Base-by-base conservation (phyloP, 2,113 vertebrate species). In the Riparia riparia region DNA sequence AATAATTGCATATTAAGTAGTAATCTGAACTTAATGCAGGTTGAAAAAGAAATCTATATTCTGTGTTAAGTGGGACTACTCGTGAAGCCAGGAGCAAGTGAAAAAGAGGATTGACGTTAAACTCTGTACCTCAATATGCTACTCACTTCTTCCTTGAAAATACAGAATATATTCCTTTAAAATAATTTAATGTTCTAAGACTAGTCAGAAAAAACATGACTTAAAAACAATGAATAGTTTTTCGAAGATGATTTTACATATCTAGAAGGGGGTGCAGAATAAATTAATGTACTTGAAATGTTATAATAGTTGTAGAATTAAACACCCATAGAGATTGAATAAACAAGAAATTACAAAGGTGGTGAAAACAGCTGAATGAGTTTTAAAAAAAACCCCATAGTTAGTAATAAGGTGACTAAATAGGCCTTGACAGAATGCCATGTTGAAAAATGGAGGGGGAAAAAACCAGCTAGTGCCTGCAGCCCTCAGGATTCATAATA, bases 291-390 rank as follows among this genome's bases (percentile, higher is more conserved):
- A 70, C 53, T 93, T 74, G 56, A 72, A 92, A 60, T 17, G 7
- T 72, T 92, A 20, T 50, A 93, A 42, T 28, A 77, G 58, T 70
- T 60, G 51, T 84, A 87, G 71, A 93, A 89, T 93, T 89, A 93
- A 56, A 70, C 44, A 91, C 25, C 70, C 68, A 63, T 14, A 61
- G 66, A 91, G n/a, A 64, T 26, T 31, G 61, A 89, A 72, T 80
- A 94, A 86, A 92, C 49, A 92, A 91, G 69, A 82, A 32, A 31
- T 31, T 93, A 64, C 3, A 76, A 63, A 72, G 34, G 21, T 53
- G 39, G 16, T 42, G 8, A 85, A 79, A 95, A 63, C 11, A 79
- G 17, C 60, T 66, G 78, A 83, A 19, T 37, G 49, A 82, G 16
- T 66, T 71, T 31, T 1, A 34, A 73, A 53, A 81, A 74, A 86